Percentiles rank a stretch among this genome's conserved stretches.
Conservation (phyloP, 2,113 vertebrate genomes). For the Trachemys scripta region DNA sequence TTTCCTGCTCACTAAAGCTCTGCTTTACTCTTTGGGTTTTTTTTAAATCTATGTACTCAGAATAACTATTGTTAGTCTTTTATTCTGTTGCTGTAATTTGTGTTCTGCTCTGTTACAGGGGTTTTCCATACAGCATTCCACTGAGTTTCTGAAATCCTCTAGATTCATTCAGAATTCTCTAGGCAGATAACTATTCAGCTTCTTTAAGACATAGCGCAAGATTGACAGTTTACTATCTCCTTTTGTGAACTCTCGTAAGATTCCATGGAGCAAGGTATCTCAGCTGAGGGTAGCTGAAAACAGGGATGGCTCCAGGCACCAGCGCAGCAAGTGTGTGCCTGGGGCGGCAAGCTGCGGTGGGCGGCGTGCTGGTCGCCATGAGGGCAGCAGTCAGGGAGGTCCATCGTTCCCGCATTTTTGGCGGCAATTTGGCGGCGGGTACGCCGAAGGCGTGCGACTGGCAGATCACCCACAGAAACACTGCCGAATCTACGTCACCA, state of each 20-base stretch:
- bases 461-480: too few relatives aligned
- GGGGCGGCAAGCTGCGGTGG: too few relatives aligned
- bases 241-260: background rate
- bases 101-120: background rate
- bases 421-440: too few relatives aligned
- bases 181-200: background rate
- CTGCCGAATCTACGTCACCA: too few relatives aligned
- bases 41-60: background rate
- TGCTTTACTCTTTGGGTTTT: background rate
- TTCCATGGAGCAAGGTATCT: background rate
- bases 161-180: conserved; percentile 34
- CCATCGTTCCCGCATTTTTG: too few relatives aligned
- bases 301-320: too few relatives aligned
- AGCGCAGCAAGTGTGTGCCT: too few relatives aligned
- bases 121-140: background rate
- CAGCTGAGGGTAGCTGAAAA: conserved; percentile 13
- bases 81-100: background rate
- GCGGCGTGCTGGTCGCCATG: too few relatives aligned
- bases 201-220: background rate
- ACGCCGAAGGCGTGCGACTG: too few relatives aligned
- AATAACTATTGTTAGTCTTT: background rate
- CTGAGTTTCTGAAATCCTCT: background rate
- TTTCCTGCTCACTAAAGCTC: background rate
- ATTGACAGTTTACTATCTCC: background rate
- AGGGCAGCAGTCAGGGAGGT: too few relatives aligned